phyloP scores from a whole-genome alignment of 1,140 invertebrate species.

The Globodera ellingtonae region DNA sequence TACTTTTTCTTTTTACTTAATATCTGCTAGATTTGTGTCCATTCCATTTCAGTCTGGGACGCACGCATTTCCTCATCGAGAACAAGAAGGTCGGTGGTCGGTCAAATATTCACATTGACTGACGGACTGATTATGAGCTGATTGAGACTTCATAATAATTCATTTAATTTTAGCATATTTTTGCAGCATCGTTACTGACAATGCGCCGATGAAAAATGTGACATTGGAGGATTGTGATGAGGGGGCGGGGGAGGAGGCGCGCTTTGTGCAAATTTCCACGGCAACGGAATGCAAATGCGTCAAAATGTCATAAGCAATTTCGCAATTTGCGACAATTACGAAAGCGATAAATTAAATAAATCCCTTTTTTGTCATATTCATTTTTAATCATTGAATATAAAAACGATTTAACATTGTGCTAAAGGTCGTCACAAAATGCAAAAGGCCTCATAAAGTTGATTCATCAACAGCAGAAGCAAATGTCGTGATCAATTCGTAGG shows the following conservation, averaged over 20 bases:
- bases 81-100: slow-evolving; percentile 22
- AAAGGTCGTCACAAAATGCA: background rate
- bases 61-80: slow-evolving; percentile 38
- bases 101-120: slow-evolving; percentile 21
- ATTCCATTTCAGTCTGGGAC: slow-evolving; percentile 32
- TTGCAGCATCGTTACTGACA: background rate
- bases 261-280: slow-evolving; percentile 38
- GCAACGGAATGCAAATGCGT: slow-evolving; percentile 42
- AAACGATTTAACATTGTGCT: background rate
- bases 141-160: too few species aligned
- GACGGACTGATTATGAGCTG: too few species aligned
- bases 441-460: background rate
- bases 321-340: background rate
- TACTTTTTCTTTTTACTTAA: too few species aligned
- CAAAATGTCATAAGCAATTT: slow-evolving; percentile 8
- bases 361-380: background rate
- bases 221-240: slow-evolving; percentile 39
- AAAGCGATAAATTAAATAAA: background rate
- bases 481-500: too few species aligned
- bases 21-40: background rate
- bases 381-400: background rate
- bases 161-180: slow-evolving; percentile 14
- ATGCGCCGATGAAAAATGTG: slow-evolving; percentile 31
- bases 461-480: background rate
- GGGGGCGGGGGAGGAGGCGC: slow-evolving; percentile 33